Evolutionary conservation across 2,888 invertebrate genomes (phyloP).

Genomic region (Portevinia maculata): DNA sequence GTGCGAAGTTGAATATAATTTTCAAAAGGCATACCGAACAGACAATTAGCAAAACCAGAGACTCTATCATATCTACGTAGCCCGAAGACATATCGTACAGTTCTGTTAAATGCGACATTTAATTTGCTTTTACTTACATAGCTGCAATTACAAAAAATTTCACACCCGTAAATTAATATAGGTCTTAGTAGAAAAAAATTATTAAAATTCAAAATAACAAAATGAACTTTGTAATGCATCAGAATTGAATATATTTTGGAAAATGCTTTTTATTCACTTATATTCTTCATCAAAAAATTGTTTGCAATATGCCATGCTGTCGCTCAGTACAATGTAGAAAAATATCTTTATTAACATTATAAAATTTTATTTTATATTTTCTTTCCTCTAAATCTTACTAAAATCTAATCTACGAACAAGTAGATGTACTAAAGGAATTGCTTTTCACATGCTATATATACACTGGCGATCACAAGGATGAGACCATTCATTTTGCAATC

Average conservation of each 20-base stretch:
- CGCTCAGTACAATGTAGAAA: constrained; percentile 72
- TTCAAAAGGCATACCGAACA: no score
- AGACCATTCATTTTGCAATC: no score
- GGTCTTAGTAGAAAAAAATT: no score
- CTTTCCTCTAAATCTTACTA: constrained; percentile 16
- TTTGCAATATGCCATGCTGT: constrained; percentile 60
- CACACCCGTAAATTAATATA: no score
- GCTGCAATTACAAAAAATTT: no score
- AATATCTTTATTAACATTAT: constrained; percentile 48
- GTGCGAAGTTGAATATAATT: no score
- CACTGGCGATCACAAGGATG: no score
- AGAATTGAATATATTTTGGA: constrained; percentile 45
- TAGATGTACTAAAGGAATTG: constrained; percentile 61
- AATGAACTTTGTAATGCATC: constrained; percentile 14
- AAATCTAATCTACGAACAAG: constrained; percentile 45
- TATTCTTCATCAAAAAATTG: constrained; percentile 56
- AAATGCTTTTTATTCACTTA: constrained; percentile 57
- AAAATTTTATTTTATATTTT: constrained; percentile 28
- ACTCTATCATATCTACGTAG: no score
- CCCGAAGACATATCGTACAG: no score
- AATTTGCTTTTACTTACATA: no score
- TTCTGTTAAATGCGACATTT: no score
- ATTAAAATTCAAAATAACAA: constrained; percentile 11
- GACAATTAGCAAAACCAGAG: no score
- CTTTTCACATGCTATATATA: constrained; percentile 71